Evolutionary conservation across 2,888 invertebrate genomes (phyloP), one percentile per base, ranked within the genome.

Genomic region (Drosophila flavopinicola): DNA sequence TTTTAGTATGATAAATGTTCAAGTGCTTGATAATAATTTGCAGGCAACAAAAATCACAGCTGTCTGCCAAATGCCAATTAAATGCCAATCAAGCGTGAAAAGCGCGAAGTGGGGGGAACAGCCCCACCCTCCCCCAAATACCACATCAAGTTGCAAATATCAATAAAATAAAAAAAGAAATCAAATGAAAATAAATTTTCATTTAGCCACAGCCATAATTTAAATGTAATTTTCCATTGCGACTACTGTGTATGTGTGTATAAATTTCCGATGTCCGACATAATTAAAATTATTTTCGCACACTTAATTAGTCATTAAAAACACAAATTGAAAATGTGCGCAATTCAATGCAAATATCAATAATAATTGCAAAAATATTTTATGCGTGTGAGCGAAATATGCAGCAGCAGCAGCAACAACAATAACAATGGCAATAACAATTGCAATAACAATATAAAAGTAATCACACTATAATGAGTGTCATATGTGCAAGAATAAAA

Each of bases 221-320:
- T 56, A 68, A 57, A 42, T 38, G 51, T 25, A 54, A 69, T 72
- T 83, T 68, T 54, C 53, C 58, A n/a, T 13, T n/a, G 20, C 61
- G 66, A 71, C 79, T 78, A 67, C 76, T 17, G 57, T 35, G 20
- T 59, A 61, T 69, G 48, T 54, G 61, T 68, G 47, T 47, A 69
- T 66, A 63, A 69, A 48, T 72, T 59, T 33, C 27, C n/a, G n/a
- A n/a, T 54, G 53, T 15, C 27, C 44, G 60, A 80, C 67, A 84
- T 85, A 85, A 84, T 77, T 77, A 86, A 85, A 83, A 85, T 79
- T 79, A 85, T 85, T 76, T 75, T 77, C 66, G 87, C 82, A 79
- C 88, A 85, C 88, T 86, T 88, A 85, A 85, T 88, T 88, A 85
- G 88, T 72, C 85, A 86, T 85, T 86, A 86, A 87, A 84, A 87